Conservation (phyloP, 2,888 invertebrate genomes). For the Sarcophaga variegata region DNA sequence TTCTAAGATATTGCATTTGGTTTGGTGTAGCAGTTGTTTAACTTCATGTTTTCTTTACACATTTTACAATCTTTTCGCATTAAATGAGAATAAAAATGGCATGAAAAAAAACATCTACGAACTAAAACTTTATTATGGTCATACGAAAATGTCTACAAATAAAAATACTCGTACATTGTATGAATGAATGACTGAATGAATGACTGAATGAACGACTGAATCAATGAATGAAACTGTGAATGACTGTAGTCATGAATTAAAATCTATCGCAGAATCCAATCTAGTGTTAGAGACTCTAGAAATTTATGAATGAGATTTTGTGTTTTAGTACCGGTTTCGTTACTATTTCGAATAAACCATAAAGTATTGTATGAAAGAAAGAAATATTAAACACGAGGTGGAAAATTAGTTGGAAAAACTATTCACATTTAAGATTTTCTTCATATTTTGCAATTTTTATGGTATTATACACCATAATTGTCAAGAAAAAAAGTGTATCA, state of each 20-base stretch:
- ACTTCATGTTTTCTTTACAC: background rate
- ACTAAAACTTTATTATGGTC: constrained; percentile 55
- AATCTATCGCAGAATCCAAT: constrained; percentile 23
- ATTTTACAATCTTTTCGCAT: constrained; percentile 35
- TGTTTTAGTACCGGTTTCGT: constrained; percentile 59
- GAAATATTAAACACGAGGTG: constrained; percentile 15
- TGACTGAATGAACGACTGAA: constrained; percentile 36
- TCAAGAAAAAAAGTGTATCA: constrained; percentile 49
- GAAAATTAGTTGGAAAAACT: constrained; percentile 61
- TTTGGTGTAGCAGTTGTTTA: constrained; percentile 16
- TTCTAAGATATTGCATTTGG: constrained; percentile 17
- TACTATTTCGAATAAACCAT: constrained; percentile 34
- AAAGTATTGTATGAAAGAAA: background rate
- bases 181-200: constrained; percentile 49
- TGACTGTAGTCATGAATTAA: constrained; percentile 18
- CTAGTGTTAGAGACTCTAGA: background rate
- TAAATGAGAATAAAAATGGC: constrained; percentile 40
- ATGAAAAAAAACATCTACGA: constrained; percentile 25
- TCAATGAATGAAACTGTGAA: constrained; percentile 35
- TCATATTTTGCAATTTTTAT: constrained; percentile 36
- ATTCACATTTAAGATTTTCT: constrained; percentile 1
- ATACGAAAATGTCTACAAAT: constrained; percentile 51
- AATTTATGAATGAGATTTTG: constrained; percentile 65
- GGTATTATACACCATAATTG: constrained; percentile 39
- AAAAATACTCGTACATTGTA: constrained; percentile 44